Percentiles rank a stretch among this genome's conserved stretches.
phyloP scores from a whole-genome alignment of 2,888 invertebrate genomes.

The Embidobia sp. region DNA sequence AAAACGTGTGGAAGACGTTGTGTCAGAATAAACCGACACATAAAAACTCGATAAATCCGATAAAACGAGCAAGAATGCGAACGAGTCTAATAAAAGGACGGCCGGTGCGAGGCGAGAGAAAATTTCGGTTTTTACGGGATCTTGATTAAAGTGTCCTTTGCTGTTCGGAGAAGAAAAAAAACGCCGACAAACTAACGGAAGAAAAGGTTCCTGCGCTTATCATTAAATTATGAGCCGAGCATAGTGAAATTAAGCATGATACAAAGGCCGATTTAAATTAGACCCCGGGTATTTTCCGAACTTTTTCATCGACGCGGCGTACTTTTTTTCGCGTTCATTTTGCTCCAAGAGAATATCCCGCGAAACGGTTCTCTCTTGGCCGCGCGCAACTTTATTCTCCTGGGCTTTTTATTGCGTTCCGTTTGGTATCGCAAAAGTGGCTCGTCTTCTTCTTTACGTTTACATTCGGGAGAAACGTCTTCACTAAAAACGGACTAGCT shows the following conservation, averaged over 20 bases:
- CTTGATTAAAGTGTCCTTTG: no score
- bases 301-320: slow-evolving; percentile 37
- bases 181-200: slow-evolving; percentile 27
- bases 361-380: slow-evolving; percentile 35
- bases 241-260: slow-evolving; percentile 67
- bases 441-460: slow-evolving; percentile 34
- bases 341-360: slow-evolving; percentile 1
- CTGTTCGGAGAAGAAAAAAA: not conserved
- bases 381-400: slow-evolving; percentile 28
- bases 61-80: no score
- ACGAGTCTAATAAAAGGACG: no score
- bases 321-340: slow-evolving; percentile 30
- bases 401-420: slow-evolving; percentile 32
- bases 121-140: no score
- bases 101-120: no score
- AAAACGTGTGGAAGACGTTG: no score
- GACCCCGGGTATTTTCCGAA: slow-evolving; percentile 69
- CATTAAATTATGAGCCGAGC: slow-evolving; percentile 70
- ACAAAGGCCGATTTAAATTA: slow-evolving; percentile 74
- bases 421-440: slow-evolving; percentile 43
- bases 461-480: slow-evolving; percentile 33
- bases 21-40: no score
- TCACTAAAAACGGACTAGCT: slow-evolving; percentile 14
- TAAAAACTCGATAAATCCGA: no score
- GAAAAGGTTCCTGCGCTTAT: slow-evolving; percentile 64